Evolutionary conservation across 2,797 vertebrate species (phyloP), one percentile per base, ranked within the genome.

Genomic region (Ptychadena robeensis): DNA sequence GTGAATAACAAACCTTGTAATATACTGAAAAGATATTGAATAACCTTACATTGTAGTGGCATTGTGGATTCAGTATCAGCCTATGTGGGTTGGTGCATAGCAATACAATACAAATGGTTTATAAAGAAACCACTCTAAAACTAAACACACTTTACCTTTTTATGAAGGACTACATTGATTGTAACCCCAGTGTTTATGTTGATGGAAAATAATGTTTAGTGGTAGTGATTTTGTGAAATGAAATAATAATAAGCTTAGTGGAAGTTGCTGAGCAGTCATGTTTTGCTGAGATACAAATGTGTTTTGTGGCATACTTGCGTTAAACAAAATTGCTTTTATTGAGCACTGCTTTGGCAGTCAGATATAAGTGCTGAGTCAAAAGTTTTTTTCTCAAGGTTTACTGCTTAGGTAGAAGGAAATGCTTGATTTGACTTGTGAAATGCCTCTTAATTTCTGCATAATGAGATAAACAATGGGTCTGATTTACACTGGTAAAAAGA

Each of bases 321-420:
- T 73, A 72, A 83, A 79, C 72, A 31, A 73, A 83, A 83, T 83
- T 79, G 82, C 74, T 72, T 83, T 79, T 83, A 83, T 83, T 83
- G 82, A 83, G 40, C 75, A 70, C 68, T 72, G 37, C 68, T 65
- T 77, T 83, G 57, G 81, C 67, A 83, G 67, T 72, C 28, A 37
- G 67, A 78, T 30, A 31, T 28, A 83, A 72, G 27, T 78, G 81
- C 81, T 78, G 81, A 83, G 68, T 79, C 75, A 73, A 67, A 28
- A 9, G 34, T 73, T 18, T 73, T 77, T 79, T 79, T 48, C 37
- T 59, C 57, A 31, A 2, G 67, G 66, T 73, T 79, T 57, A n/a
- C 37, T 67, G 61, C 66, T 25, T 79, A 57, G 35, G 40, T 73
- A 6, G 59, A 63, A 61, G 73, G 57, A 65, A 72, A 79, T 53